These are phyloP conservation scores for Cyclina sinensis DNA, from an alignment of 1,140 invertebrate species.

Conservation along the genomic window DNA sequence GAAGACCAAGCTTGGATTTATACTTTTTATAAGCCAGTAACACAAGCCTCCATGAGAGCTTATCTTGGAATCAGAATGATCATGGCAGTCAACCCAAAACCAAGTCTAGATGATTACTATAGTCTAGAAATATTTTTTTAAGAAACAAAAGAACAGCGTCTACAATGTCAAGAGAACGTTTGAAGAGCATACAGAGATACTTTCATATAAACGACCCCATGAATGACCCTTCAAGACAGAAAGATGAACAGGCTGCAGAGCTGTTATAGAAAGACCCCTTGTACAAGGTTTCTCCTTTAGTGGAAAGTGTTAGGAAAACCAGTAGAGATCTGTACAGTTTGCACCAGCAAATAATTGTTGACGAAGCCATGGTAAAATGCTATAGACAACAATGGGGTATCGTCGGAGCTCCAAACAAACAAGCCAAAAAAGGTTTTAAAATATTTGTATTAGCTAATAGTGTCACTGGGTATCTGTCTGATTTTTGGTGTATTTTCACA, in stretches of 20 bases:
- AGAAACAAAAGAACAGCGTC: slow-evolving; percentile 29
- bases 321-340: no score
- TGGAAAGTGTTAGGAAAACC: no score
- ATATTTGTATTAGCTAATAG: no score
- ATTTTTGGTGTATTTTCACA: no score
- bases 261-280: not conserved
- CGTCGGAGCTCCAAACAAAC: no score
- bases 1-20: not conserved
- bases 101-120: no score
- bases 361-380: no score
- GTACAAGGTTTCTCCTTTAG: no score
- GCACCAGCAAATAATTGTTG: no score
- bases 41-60: not conserved
- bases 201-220: slow-evolving; percentile 31
- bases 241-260: not conserved
- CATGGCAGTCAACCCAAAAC: not conserved
- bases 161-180: not conserved
- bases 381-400: no score
- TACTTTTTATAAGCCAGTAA: not conserved
- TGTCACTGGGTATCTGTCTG: no score
- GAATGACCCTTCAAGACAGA: not conserved
- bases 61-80: slow-evolving; percentile 5
- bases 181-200: not conserved
- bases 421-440: no score
- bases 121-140: not conserved